These are phyloP conservation scores for Cervus canadensis DNA, from an alignment of 2,113 vertebrate species.

Conservation along the genomic window DNA sequence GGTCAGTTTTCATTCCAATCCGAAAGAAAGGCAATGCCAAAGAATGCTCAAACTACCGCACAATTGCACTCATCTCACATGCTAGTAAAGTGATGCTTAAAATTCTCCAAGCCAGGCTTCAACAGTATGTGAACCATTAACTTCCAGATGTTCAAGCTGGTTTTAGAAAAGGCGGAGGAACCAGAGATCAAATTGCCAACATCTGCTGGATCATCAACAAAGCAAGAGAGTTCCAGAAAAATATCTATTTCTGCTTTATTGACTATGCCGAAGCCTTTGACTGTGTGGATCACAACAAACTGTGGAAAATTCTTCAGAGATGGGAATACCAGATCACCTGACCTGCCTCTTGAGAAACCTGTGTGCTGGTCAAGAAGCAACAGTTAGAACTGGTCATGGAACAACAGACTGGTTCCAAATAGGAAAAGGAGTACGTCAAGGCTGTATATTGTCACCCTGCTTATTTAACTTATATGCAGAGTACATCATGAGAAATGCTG, in stretches of 20 bases:
- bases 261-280: neutral
- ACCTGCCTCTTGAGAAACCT: too few species aligned
- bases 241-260: neutral
- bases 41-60: rapidly evolving
- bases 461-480: too few species aligned
- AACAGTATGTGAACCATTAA: rapidly evolving
- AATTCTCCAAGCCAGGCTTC: neutral
- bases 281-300: neutral
- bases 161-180: neutral
- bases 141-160: neutral
- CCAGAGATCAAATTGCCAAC: neutral
- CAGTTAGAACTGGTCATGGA: too few species aligned
- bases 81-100: neutral
- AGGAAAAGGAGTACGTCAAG: too few species aligned
- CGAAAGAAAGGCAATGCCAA: neutral
- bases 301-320: neutral
- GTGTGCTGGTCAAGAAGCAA: too few species aligned
- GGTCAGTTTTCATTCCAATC: neutral
- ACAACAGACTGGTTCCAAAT: too few species aligned
- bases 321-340: too few species aligned
- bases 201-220: neutral
- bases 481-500: too few species aligned
- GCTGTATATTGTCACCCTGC: too few species aligned
- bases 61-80: neutral
- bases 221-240: neutral